Conservation (phyloP, 2,113 vertebrate species). For the Aleadryas rufinucha region DNA sequence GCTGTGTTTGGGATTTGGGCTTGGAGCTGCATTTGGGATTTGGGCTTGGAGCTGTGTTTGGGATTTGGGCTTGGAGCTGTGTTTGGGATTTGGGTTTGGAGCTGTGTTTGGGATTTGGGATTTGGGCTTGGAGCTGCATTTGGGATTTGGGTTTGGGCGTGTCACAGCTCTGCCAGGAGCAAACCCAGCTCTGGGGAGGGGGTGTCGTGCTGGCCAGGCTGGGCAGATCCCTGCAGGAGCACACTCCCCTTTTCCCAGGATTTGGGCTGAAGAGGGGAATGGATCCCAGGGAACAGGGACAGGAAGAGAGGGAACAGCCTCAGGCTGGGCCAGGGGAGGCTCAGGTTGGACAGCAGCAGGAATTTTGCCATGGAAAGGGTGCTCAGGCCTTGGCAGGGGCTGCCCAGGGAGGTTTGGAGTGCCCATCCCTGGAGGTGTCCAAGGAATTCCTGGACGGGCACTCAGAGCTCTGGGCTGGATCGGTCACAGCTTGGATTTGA, state of each 20-base stretch:
- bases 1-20: background rate
- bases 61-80: background rate
- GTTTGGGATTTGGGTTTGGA: background rate
- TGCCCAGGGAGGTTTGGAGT: background rate
- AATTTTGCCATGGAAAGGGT: background rate
- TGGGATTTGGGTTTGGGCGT: background rate
- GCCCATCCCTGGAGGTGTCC: background rate
- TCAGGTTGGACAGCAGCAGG: rapidly evolving
- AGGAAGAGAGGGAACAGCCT: rapidly evolving
- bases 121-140: background rate
- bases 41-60: no score
- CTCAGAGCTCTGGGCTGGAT: background rate
- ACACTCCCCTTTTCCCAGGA: background rate
- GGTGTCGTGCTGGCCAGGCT: background rate
- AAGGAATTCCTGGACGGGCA: background rate
- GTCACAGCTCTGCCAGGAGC: background rate
- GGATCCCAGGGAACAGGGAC: background rate
- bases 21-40: no score
- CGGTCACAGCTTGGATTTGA: rapidly evolving
- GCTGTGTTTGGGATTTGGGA: background rate
- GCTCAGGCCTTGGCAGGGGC: rapidly evolving
- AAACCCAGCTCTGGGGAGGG: background rate
- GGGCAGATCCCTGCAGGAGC: background rate
- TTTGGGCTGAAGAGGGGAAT: background rate
- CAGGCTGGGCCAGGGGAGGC: background rate